Base-by-base conservation (phyloP, 2,113 vertebrate species). In the Oxygymnocypris stewartii region DNA sequence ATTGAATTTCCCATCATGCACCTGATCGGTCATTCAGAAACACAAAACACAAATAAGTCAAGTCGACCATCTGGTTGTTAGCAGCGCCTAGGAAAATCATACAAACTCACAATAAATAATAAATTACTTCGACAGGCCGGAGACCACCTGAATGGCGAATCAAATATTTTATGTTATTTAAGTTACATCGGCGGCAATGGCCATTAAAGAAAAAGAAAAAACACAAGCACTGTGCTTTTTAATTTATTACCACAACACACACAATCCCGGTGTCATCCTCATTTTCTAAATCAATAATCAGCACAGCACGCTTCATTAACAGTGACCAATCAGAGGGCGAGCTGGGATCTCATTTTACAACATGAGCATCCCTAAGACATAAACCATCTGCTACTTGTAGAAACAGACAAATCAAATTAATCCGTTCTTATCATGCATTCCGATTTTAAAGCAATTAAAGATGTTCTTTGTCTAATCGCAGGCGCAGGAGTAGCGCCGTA, bases 211-310 rank as follows among this genome's bases (percentile, higher is more conserved):
- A 23, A 57, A 57, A 59, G 23, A 23, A 0, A 6, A 88, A 4
- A 12, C 28, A 2, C n/a, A 7, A 57, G 37, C 78, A 73, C 84
- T 90, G 90, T 95, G 91, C 96, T 96, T 96, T 99, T 99, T 98
- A 97, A 99, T 99, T 98, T 97, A 98, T 99, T 96, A 97, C 95
- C 96, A 95, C 96, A 97, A 97, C 96, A 96, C 96, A 96, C 96
- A 96, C 97, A 97, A 96, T 97, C 95, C 96, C 96, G 95, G 96
- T 98, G 97, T 98, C 96, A 97, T 99, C 97, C 98, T 99, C 98
- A 99, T 99, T 99, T 99, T 99, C 98, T 98, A 98, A 99, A 99
- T 99, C 98, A 99, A 99, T 99, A 99, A 99, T 99, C 98, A 99
- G 97, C 98, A 96, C 97, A 97, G 97, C 98, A 99, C 97, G 98